A percentile compares a stretch with the other conserved stretches of the same genome.
Conservation (phyloP, 2,797 vertebrate species). For the Chelon auratus region DNA sequence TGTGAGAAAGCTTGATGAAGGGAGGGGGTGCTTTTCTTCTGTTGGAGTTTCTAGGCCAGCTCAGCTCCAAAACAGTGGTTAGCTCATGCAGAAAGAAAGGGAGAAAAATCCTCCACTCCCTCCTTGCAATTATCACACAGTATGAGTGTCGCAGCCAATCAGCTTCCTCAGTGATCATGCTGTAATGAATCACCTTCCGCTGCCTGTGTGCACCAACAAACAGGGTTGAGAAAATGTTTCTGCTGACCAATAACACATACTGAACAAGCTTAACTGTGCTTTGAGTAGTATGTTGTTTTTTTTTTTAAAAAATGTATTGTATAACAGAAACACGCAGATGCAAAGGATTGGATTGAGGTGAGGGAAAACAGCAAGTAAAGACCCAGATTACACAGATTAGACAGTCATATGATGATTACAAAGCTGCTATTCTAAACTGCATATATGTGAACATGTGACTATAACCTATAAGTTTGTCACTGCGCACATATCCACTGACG, state of each 20-base stretch:
- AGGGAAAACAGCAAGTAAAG: constrained; percentile 20
- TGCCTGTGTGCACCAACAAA: constrained; percentile 26
- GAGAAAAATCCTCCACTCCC: constrained; percentile 48
- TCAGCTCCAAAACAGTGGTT: constrained; percentile 60
- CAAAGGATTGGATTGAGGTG: neutral
- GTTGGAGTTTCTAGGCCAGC: constrained; percentile 70
- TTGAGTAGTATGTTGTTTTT: neutral
- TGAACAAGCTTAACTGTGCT: constrained; percentile 15
- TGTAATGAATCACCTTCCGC: constrained; percentile 47
- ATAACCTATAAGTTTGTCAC: constrained; percentile 15
- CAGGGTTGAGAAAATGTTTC: constrained; percentile 14
- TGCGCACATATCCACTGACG: constrained; percentile 5
- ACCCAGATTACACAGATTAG: constrained; percentile 51
- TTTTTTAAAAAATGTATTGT: constrained; percentile 6
- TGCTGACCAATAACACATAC: constrained; percentile 17
- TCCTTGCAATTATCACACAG: constrained; percentile 71
- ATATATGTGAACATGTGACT: constrained; percentile 40
- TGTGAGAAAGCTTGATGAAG: constrained; percentile 65
- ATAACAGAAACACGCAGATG: constrained; percentile 3
- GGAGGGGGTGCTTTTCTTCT: constrained; percentile 62
- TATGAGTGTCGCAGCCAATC: constrained; percentile 73
- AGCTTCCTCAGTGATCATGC: constrained; percentile 50
- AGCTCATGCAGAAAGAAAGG: constrained; percentile 60
- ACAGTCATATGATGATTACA: constrained; percentile 65
- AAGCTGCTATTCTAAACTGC: constrained; percentile 59